Conservation (phyloP, 2,888 invertebrate species). For the Coleophora deauratella region DNA sequence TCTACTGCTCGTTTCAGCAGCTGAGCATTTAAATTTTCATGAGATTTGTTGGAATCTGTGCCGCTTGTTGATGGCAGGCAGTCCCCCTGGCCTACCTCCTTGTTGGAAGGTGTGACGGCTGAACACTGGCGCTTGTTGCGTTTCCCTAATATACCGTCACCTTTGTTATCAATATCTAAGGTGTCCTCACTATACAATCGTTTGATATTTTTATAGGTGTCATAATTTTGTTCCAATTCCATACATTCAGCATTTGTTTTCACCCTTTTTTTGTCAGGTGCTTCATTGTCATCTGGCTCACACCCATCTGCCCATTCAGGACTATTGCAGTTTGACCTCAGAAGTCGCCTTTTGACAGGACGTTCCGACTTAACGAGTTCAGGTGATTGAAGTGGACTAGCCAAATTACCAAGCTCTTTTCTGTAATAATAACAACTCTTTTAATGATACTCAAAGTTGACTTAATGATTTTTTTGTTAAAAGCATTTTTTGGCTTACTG, state of each 20-base stretch:
- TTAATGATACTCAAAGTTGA: too few relatives aligned
- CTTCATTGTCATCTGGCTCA: constrained; percentile 33
- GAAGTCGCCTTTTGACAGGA: constrained; percentile 36
- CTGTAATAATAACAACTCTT: constrained; percentile 33
- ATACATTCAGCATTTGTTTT: constrained; percentile 22
- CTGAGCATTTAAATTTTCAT: constrained; percentile 53
- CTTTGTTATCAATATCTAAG: constrained; percentile 38
- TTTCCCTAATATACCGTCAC: constrained; percentile 38
- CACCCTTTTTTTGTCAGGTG: constrained; percentile 28
- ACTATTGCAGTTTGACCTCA: constrained; percentile 42
- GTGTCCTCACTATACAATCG: constrained; percentile 18
- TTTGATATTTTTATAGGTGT: constrained; percentile 13
- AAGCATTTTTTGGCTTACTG: too few relatives aligned
- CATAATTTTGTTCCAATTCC: constrained; percentile 9
- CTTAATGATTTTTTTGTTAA: too few relatives aligned
- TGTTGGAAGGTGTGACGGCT: constrained; percentile 53
- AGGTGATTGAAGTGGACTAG: constrained; percentile 45
- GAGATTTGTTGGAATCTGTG: constrained; percentile 46
- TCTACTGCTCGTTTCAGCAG: constrained; percentile 59
- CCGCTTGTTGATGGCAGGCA: constrained; percentile 62
- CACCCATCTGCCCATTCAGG: constrained; percentile 63
- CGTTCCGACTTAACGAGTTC: constrained; percentile 34
- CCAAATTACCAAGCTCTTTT: constrained; percentile 35
- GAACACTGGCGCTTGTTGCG: constrained; percentile 40
- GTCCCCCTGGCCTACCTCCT: constrained; percentile 62